Conservation (phyloP, 2,113 vertebrate species). For the Nanorana parkeri region DNA sequence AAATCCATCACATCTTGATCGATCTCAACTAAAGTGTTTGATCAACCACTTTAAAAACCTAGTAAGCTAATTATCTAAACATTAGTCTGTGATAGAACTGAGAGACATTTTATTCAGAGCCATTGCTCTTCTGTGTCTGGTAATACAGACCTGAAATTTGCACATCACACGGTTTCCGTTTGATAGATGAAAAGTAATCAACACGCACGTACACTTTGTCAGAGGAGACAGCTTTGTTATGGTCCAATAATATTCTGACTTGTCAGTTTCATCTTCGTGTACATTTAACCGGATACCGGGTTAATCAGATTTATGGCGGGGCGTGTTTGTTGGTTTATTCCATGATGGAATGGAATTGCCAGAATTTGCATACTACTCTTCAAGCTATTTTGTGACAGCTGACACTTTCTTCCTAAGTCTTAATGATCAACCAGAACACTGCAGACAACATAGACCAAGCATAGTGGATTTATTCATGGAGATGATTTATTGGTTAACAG, state of each 20-base stretch:
- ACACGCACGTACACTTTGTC: neutral
- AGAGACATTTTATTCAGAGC: conserved; percentile 14
- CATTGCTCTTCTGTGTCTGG: neutral
- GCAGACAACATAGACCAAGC: neutral
- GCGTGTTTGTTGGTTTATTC: neutral
- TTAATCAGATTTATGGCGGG: neutral
- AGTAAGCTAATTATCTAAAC: conserved; percentile 36
- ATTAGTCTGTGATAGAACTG: conserved; percentile 19
- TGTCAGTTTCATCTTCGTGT: conserved; percentile 10
- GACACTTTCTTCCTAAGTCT: neutral
- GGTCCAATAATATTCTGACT: conserved; percentile 26
- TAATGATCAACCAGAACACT: neutral
- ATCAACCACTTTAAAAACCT: neutral
- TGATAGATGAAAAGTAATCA: conserved; percentile 10
- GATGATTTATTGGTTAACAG: no score
- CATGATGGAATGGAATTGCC: conserved; percentile 28
- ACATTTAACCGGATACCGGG: conserved; percentile 20
- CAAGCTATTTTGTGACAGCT: conserved; percentile 35
- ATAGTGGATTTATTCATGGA: no score
- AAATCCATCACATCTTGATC: conserved; percentile 18
- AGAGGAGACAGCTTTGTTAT: neutral
- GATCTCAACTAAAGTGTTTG: conserved; percentile 29
- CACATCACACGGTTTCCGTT: neutral
- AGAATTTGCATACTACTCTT: conserved; percentile 1
- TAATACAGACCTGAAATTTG: conserved; percentile 5